These are phyloP conservation scores for Petrocephalus schoutedeni DNA, from an alignment of 2,797 vertebrate species.

Conservation along the genomic window DNA sequence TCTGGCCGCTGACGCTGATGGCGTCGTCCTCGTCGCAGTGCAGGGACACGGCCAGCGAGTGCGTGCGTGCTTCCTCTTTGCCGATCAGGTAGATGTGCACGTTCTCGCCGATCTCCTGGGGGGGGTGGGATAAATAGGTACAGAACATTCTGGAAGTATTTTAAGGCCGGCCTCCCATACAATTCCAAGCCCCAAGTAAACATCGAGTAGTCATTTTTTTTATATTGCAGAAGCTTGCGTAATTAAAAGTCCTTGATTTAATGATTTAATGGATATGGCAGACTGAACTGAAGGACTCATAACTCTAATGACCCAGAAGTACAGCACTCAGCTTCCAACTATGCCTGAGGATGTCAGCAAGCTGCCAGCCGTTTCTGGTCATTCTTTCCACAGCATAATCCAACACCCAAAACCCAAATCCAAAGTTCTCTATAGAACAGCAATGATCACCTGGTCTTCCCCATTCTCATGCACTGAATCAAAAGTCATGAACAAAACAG, in stretches of 20 bases:
- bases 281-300: background rate
- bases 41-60: slow-evolving; percentile 88
- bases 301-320: background rate
- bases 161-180: background rate
- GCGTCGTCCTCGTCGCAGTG: slow-evolving; percentile 90
- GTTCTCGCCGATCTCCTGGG: slow-evolving; percentile 91
- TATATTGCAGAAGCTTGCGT: background rate
- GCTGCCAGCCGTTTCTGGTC: background rate
- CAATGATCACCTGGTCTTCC: background rate
- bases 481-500: background rate
- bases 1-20: slow-evolving; percentile 92
- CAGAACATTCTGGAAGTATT: background rate
- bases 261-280: background rate
- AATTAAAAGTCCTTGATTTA: background rate
- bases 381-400: background rate
- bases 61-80: slow-evolving; percentile 90
- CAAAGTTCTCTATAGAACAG: background rate
- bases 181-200: background rate
- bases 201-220: background rate
- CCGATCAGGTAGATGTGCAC: slow-evolving; percentile 98
- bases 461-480: background rate
- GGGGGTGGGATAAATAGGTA: background rate
- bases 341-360: background rate
- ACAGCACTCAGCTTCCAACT: background rate
- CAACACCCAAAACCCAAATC: background rate